phyloP scores from a whole-genome alignment of 2,888 invertebrate species.

The Cantharis rufa region DNA sequence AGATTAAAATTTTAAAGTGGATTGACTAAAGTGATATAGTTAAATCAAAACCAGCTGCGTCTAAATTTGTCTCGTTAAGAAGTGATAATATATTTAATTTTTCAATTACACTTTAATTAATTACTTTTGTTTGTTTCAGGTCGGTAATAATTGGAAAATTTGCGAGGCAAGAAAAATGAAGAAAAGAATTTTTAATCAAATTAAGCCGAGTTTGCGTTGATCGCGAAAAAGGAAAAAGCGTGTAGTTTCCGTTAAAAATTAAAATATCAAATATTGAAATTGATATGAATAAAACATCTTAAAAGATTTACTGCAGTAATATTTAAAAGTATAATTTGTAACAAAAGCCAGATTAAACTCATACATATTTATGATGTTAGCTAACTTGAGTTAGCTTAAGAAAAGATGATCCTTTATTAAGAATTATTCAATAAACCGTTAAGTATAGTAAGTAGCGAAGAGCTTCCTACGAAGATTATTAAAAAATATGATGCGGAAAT shows the following conservation, averaged over 20 bases:
- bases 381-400: constrained; percentile 14
- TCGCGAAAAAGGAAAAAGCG: not conserved
- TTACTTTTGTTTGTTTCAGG: not conserved
- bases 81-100: not conserved
- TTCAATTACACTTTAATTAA: not conserved
- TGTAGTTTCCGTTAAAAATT: not conserved
- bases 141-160: not conserved
- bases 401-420: constrained; percentile 14
- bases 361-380: constrained; percentile 37
- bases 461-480: not conserved
- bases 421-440: constrained; percentile 1
- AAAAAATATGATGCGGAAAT: not conserved
- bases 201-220: not conserved
- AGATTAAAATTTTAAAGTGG: not conserved
- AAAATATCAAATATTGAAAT: constrained; percentile 1
- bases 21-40: not conserved
- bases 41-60: not conserved
- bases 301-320: constrained; percentile 27
- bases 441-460: not conserved
- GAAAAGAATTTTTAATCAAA: not conserved
- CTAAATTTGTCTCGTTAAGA: not conserved
- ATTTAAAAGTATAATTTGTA: constrained; percentile 39
- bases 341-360: constrained; percentile 37
- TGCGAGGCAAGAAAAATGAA: not conserved
- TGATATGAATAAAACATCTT: constrained; percentile 27